Percentiles rank a stretch among this genome's conserved stretches.
Evolutionary conservation across 2,113 vertebrate genomes (phyloP).

Genomic region (Megaptera novaeangliae): DNA sequence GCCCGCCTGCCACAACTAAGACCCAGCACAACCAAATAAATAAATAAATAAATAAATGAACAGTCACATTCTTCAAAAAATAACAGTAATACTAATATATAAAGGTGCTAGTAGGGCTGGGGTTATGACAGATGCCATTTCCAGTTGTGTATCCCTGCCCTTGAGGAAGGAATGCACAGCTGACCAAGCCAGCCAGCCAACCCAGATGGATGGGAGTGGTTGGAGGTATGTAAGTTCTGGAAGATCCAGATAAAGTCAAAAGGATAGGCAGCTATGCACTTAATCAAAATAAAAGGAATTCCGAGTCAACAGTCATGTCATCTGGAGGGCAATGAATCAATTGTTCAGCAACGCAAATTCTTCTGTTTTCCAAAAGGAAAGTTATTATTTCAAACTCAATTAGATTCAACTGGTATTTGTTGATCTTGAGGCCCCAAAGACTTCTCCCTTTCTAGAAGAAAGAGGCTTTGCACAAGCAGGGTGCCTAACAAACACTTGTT

Average conservation of each 20-base stretch:
- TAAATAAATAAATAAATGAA: not conserved
- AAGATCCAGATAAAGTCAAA: slow-evolving; percentile 8
- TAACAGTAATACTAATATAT: not conserved
- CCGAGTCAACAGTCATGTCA: not conserved
- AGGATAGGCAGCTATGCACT: not conserved
- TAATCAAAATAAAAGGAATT: slow-evolving; percentile 37
- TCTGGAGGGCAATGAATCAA: slow-evolving; percentile 22
- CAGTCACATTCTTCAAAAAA: no score
- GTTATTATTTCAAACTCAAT: slow-evolving; percentile 53
- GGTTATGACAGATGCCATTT: not conserved
- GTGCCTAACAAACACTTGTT: not conserved
- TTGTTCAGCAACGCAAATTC: slow-evolving; percentile 41
- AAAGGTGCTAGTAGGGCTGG: not conserved
- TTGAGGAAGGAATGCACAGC: not conserved
- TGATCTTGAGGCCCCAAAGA: slow-evolving; percentile 43
- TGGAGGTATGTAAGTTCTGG: not conserved
- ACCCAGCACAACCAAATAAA: no score
- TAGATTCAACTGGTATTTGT: slow-evolving; percentile 57
- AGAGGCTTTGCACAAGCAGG: not conserved
- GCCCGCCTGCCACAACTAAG: no score
- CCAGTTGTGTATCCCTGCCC: not conserved
- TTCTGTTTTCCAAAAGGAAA: slow-evolving; percentile 17
- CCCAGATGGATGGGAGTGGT: not conserved
- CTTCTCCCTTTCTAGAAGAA: slow-evolving; percentile 36
- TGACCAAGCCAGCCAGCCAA: not conserved